A percentile compares a stretch with the other conserved stretches of the same genome.
Conservation (phyloP, 2,888 invertebrate species). For the Agrotis clavis region DNA sequence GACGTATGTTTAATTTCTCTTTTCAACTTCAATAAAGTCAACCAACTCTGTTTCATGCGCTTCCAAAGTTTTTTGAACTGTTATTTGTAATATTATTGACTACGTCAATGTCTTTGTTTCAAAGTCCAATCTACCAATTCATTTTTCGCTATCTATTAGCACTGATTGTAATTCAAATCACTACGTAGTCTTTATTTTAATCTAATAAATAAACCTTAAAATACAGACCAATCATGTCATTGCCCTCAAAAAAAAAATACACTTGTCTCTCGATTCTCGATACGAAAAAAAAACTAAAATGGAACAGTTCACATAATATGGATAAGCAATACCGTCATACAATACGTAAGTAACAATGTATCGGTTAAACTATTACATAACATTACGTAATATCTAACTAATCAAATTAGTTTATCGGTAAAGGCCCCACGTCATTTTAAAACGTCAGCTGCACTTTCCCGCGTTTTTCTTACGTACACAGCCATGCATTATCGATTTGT, state of each 20-base stretch:
- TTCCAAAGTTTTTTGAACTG: conserved; percentile 2
- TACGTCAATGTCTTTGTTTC: conserved; percentile 1
- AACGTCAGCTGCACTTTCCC: conserved; percentile 36
- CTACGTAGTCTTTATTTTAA: not conserved
- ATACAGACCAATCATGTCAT: not conserved
- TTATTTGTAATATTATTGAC: conserved; percentile 3
- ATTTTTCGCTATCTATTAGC: not conserved
- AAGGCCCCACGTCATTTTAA: conserved; percentile 24
- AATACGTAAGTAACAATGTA: conserved; percentile 4
- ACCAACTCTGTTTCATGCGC: not conserved
- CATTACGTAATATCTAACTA: not conserved
- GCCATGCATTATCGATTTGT: conserved; percentile 14
- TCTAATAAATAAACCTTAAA: not conserved
- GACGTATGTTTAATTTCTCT: too few species aligned
- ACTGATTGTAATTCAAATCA: not conserved
- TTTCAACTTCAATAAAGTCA: too few species aligned
- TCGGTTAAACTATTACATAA: conserved; percentile 9
- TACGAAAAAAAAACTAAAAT: not conserved
- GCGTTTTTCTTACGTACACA: conserved; percentile 22
- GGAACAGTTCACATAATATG: not conserved
- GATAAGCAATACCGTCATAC: not conserved
- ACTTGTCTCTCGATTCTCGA: not conserved
- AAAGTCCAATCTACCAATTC: not conserved
- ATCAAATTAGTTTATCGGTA: not conserved
- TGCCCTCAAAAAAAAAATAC: not conserved